A percentile compares a stretch with the other conserved stretches of the same genome.
These are phyloP conservation scores for Syngnathus rostellatus DNA, from an alignment of 2,797 vertebrate species.

Conservation along the genomic window DNA sequence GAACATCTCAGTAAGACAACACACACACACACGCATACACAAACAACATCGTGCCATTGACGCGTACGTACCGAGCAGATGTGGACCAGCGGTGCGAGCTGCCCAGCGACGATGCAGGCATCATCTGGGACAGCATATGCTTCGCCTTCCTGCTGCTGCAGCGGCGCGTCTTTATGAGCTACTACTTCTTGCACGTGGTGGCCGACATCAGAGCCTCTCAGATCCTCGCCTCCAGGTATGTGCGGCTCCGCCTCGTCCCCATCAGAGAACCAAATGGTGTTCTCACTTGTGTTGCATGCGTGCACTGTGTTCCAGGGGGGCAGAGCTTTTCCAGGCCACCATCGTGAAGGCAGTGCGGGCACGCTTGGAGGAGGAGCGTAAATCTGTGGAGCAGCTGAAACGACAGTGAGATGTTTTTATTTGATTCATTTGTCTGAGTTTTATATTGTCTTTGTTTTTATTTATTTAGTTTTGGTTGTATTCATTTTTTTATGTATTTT, in stretches of 20 bases:
- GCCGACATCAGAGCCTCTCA: conserved; percentile 96
- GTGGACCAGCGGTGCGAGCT: conserved; percentile 63
- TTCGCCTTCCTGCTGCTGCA: conserved; percentile 95
- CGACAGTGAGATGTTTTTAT: conserved; percentile 81
- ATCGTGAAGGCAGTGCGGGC: conserved; percentile 96
- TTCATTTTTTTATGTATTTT: background rate
- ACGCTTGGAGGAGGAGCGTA: conserved; percentile 93
- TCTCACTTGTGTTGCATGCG: background rate
- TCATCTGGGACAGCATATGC: conserved; percentile 99
- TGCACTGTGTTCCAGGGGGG: conserved; percentile 72
- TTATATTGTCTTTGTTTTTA: background rate
- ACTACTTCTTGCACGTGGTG: conserved; percentile 97
- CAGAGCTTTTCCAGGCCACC: conserved; percentile 96
- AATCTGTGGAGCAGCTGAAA: conserved; percentile 97
- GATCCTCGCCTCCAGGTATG: conserved; percentile 91
- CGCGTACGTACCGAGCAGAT: conserved; percentile 10
- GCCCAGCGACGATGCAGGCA: conserved; percentile 86
- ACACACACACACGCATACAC: background rate
- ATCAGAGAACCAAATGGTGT: background rate
- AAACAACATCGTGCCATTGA: background rate
- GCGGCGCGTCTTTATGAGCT: conserved; percentile 98
- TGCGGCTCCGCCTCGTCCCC: background rate
- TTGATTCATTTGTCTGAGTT: background rate
- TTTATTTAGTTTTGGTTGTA: background rate
- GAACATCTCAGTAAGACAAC: conserved; percentile 61